A percentile compares a stretch with the other conserved stretches of the same genome.
phyloP scores from a whole-genome alignment of 2,888 invertebrate species.

The Pachydiplax longipennis region DNA sequence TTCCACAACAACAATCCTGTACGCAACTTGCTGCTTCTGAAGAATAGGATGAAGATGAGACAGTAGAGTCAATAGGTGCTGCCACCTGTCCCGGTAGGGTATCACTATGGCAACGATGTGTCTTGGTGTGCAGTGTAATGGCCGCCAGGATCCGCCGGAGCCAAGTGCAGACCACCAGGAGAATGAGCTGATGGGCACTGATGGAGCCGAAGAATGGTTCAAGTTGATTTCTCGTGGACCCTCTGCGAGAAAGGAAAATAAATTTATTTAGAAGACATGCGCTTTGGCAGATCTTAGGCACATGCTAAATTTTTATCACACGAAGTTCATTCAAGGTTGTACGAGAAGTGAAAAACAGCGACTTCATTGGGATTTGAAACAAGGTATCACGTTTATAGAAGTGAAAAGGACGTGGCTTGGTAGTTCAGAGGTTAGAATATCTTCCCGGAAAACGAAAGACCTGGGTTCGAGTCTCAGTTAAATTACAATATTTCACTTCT shows the following conservation, averaged over 20 bases:
- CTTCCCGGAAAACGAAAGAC: too few species aligned
- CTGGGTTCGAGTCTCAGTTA: too few species aligned
- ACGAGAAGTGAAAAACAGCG: too few species aligned
- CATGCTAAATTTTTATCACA: too few species aligned
- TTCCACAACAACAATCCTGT: slow-evolving; percentile 63
- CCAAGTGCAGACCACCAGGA: slow-evolving; percentile 29
- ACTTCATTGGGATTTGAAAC: too few species aligned
- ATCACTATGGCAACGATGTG: slow-evolving; percentile 91
- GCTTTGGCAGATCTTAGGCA: too few species aligned
- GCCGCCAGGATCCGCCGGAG: slow-evolving; percentile 81
- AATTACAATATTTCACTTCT: too few species aligned
- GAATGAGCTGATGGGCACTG: background rate
- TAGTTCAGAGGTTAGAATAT: too few species aligned
- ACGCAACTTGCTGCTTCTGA: slow-evolving; percentile 62
- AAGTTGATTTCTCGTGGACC: background rate
- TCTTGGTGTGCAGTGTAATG: slow-evolving; percentile 75
- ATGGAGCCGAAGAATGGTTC: background rate
- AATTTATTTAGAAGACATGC: too few species aligned
- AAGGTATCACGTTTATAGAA: too few species aligned
- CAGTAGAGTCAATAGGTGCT: slow-evolving; percentile 61
- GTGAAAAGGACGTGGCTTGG: too few species aligned
- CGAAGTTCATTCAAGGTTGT: too few species aligned
- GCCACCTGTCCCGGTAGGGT: slow-evolving; percentile 72
- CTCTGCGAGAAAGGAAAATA: background rate
- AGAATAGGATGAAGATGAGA: slow-evolving; percentile 62